These are phyloP conservation scores for Paratilapia polleni DNA, from an alignment of 2,113 vertebrate species.

Conservation along the genomic window DNA sequence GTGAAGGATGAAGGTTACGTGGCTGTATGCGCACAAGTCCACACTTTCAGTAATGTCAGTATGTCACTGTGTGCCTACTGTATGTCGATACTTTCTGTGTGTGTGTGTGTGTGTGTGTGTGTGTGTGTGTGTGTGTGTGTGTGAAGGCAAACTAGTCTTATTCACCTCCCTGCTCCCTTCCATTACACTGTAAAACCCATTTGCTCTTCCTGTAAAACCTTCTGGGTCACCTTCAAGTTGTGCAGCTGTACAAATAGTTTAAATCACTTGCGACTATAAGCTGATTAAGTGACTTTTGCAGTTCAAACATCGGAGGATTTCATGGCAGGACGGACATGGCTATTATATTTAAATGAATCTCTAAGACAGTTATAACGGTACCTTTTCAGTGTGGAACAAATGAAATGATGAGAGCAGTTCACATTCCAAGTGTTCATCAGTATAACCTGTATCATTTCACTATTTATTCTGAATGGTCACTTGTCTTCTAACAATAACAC, in stretches of 20 bases:
- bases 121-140: conserved; percentile 1
- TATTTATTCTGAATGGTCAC: neutral
- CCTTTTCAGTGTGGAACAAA: conserved; percentile 4
- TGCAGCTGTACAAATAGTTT: conserved; percentile 64
- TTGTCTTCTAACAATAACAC: neutral
- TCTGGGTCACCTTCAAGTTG: conserved; percentile 35
- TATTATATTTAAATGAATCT: conserved; percentile 22
- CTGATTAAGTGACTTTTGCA: conserved; percentile 52
- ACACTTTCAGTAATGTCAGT: conserved; percentile 33
- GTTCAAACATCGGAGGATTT: neutral
- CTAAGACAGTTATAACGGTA: neutral
- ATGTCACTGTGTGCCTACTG: conserved; percentile 36
- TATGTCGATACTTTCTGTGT: conserved; percentile 13
- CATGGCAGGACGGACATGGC: neutral
- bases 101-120: neutral
- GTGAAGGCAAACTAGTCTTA: conserved; percentile 52
- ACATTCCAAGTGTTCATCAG: neutral
- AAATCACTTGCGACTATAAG: conserved; percentile 44
- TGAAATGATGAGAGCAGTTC: neutral
- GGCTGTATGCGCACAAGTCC: neutral
- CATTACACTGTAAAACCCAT: conserved; percentile 41
- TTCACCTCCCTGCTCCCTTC: conserved; percentile 42
- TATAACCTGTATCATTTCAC: neutral
- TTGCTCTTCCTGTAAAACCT: conserved; percentile 31
- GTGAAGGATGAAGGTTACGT: conserved; percentile 65